These are phyloP conservation scores for Bombyx mandarina DNA, from an alignment of 1,140 invertebrate species.

Conservation along the genomic window DNA sequence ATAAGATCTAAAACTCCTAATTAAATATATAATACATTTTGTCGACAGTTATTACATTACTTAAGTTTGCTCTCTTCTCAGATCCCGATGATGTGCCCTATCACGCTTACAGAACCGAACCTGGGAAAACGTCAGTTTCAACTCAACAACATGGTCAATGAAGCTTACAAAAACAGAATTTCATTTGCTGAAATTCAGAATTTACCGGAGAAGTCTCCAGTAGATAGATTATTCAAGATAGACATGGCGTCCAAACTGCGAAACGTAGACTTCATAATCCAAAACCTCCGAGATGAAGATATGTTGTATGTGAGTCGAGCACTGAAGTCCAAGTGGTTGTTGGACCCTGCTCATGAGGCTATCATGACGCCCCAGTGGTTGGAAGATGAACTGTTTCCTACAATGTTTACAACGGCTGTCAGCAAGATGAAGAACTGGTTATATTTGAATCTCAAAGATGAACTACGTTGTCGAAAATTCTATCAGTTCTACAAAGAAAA, in stretches of 20 bases:
- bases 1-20: no score
- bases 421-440: slow-evolving; percentile 47
- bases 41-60: no score
- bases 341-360: slow-evolving; percentile 24
- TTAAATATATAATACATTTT: no score
- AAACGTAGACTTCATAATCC: slow-evolving; percentile 37
- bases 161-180: slow-evolving; percentile 1
- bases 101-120: not conserved
- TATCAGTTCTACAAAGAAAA: slow-evolving; percentile 35
- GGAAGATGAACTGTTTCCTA: slow-evolving; percentile 31
- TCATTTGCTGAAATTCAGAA: not conserved
- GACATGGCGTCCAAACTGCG: slow-evolving; percentile 36
- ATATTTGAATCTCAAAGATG: slow-evolving; percentile 27
- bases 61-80: no score
- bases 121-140: not conserved
- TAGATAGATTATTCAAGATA: slow-evolving; percentile 49
- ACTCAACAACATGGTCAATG: not conserved
- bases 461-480: slow-evolving; percentile 31
- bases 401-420: slow-evolving; percentile 40
- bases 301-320: slow-evolving; percentile 49
- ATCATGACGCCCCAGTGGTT: slow-evolving; percentile 38
- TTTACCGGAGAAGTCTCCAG: slow-evolving; percentile 8
- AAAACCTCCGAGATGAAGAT: slow-evolving; percentile 33
- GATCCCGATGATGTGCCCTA: not conserved
- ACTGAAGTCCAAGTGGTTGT: slow-evolving; percentile 33